These are phyloP conservation scores for Altica lythri DNA, from an alignment of 2,888 invertebrate species.

Conservation along the genomic window DNA sequence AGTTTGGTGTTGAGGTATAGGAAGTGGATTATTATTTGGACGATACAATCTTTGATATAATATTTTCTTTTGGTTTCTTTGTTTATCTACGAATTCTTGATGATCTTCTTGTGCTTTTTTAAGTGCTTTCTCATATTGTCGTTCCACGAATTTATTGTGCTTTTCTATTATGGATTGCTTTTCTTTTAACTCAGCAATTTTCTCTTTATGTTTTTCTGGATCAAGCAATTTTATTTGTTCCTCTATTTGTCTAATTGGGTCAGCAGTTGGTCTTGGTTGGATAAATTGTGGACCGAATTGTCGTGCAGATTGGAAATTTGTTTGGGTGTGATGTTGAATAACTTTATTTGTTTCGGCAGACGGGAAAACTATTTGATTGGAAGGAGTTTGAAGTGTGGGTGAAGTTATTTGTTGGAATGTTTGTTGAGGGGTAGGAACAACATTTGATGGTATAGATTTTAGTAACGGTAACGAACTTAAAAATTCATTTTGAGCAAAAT, in stretches of 20 bases:
- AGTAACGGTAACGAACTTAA: constrained; percentile 30
- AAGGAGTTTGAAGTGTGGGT: constrained; percentile 30
- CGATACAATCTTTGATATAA: constrained; percentile 55
- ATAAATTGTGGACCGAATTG: constrained; percentile 35
- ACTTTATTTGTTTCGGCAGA: constrained; percentile 25
- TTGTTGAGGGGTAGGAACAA: constrained; percentile 36
- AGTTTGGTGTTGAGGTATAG: constrained; percentile 49
- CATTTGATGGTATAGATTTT: constrained; percentile 29
- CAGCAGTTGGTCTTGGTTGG: constrained; percentile 44
- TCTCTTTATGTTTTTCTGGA: constrained; percentile 65
- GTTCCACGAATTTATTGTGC: constrained; percentile 77
- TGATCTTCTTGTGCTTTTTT: constrained; percentile 76
- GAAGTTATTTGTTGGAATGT: constrained; percentile 33
- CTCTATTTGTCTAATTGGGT: constrained; percentile 46
- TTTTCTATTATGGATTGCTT: constrained; percentile 74
- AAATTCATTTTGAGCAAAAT: constrained; percentile 33
- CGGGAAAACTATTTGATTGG: constrained; percentile 29
- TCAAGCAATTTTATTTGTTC: constrained; percentile 53
- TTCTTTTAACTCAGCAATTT: constrained; percentile 71
- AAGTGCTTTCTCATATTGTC: constrained; percentile 78
- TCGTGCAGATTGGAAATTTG: constrained; percentile 48
- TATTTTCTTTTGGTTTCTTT: constrained; percentile 67
- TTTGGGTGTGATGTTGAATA: constrained; percentile 54
- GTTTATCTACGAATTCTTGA: constrained; percentile 70
- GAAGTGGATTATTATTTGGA: constrained; percentile 47